Base-by-base conservation (phyloP, 2,797 vertebrate genomes). In the Brachyalestes nurse region DNA sequence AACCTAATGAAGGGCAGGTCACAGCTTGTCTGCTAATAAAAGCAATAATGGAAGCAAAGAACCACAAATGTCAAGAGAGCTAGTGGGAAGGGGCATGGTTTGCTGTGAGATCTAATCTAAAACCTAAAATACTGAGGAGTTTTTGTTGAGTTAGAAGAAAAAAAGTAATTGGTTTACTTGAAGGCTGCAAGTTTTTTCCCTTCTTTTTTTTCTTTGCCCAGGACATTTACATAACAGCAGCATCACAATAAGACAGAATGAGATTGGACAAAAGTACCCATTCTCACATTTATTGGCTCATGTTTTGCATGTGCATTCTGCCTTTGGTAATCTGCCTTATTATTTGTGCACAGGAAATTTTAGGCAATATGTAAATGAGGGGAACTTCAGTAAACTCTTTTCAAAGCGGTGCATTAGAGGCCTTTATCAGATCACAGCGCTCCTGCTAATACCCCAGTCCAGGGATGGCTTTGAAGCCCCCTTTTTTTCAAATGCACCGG, bases 391-490 rank as follows among this genome's bases (percentile, higher is more conserved):
- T 84, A 88, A 90, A 92, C 85, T 89, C 88, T 88, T 90, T 91
- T 88, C 89, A 87, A 85, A 89, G 85, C 84, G 70, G 58, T 80
- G 90, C 91, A 92, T 93, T 88, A 92, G 87, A 90, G 84, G 84
- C 85, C 88, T 92, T 92, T 93, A 92, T 93, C 88, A 85, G 88
- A 92, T 93, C 90, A 89, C 89, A 90, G 88, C 81, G 81, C 62
- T 78, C 73, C 71, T 77, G 72, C 64, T 85, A 78, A 84, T 83
- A 84, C 82, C 83, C 79, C 76, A 81, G 67, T 34, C 51, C 49
- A 81, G 80, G 77, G 80, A 80, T 40, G 65, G 78, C 87, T 88
- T 86, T 88, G 85, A 86, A 85, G 86, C 77, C 74, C 21, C 7
- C 64, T 65, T 69, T 58, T 72, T 78, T 80, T 84, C 78, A 75